Evolutionary conservation across 2,113 vertebrate genomes (phyloP), one percentile per base, ranked within the genome.

Genomic region (Gambusia holbrooki): DNA sequence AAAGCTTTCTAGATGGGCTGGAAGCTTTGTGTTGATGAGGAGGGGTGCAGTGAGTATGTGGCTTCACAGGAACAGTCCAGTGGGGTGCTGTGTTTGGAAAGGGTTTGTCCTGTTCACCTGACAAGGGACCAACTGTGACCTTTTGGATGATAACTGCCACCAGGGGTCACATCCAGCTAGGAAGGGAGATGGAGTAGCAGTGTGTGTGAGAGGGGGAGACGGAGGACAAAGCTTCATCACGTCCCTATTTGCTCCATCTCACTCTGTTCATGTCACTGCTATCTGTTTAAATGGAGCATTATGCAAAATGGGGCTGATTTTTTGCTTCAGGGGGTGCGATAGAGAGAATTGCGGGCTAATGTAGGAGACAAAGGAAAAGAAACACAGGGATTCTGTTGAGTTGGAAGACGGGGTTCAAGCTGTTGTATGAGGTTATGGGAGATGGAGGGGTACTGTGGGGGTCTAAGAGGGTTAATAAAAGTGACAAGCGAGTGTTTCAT

Each of bases 401-500:
- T 62, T 66, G 66, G 66, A 81, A 77, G 76, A 88, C 69, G 76
- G 60, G 84, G 69, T 79, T 80, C 67, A 69, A 88, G 82, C 11
- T 51, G 68, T 71, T 54, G 81, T 51, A 48, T 68, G 25, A 81
- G 82, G 71, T 77, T 69, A 81, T 74, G 45, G 89, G 89, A 71
- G 76, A 63, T 30, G 66, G 74, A 74, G 83, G 68, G 1, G 30
- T 40, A 66, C 69, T 69, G 71, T 74, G 64, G 76, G 83, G 81
- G 85, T 87, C 87, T 88, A 91, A 92, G 91, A 88, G 89, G 88
- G 91, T 93, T 93, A 93, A 93, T 92, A 89, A 89, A 93, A 93
- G 89, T 90, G 91, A 94, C 93, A 93, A 91, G 87, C 84, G 92
- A 91, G 87, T 87, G 86, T 93, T 94, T 93, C 89, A 93, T 94